Percentiles rank a stretch among this genome's conserved stretches.
Conservation (phyloP, 64 coral and sea anemone species). For the Montipora efflorescens region DNA sequence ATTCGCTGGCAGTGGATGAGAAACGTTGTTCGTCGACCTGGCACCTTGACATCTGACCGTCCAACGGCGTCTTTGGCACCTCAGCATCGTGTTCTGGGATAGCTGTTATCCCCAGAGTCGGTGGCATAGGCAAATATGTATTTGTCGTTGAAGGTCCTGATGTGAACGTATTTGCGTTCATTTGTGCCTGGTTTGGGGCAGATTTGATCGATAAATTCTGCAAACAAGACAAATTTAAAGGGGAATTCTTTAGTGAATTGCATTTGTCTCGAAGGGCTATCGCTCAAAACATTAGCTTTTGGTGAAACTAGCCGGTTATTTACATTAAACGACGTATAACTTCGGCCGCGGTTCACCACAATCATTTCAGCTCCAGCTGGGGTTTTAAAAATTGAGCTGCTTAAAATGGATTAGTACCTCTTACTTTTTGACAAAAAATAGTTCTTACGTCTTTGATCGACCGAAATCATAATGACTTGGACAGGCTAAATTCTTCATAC, state of each 20-base stretch:
- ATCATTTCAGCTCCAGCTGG: no score
- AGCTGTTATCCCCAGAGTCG: background rate
- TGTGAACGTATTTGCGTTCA: conserved; percentile 46
- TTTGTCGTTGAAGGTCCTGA: conserved; percentile 50
- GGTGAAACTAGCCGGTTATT: background rate
- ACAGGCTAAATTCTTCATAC: no score
- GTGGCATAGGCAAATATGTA: conserved; percentile 23
- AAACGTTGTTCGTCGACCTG: conserved; percentile 25
- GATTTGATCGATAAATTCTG: conserved; percentile 31
- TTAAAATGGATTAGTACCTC: no score
- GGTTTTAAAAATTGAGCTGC: no score
- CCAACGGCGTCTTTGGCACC: conserved; percentile 27
- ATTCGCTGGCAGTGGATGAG: background rate
- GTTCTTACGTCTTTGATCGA: no score
- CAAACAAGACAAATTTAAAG: background rate
- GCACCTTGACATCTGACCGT: conserved; percentile 1
- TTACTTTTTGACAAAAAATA: no score
- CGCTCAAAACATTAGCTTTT: background rate
- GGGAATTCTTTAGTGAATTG: no score
- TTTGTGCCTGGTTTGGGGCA: background rate
- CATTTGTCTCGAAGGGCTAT: no score
- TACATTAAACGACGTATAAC: background rate
- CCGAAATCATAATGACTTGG: no score
- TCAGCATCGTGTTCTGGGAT: conserved; percentile 31
- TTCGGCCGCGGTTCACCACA: no score